Percentiles rank a stretch among this genome's conserved stretches.
Conservation (phyloP, 2,797 vertebrate species). For the Acanthopagrus latus region DNA sequence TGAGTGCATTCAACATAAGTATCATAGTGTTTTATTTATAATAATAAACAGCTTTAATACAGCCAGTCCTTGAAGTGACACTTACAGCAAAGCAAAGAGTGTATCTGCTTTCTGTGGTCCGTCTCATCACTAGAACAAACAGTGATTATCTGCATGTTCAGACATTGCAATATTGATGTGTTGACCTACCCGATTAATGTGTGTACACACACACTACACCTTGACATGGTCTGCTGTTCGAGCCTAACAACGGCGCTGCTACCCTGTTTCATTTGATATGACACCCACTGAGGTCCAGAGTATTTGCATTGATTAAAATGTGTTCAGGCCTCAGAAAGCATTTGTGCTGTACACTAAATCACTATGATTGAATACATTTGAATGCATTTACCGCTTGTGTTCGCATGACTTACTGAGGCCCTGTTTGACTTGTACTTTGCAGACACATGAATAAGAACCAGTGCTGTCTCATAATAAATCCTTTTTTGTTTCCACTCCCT, state of each 20-base stretch:
- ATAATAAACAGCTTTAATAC: neutral
- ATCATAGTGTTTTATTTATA: neutral
- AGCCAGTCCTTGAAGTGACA: neutral
- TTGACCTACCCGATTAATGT: constrained; percentile 48
- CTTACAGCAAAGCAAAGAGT: neutral
- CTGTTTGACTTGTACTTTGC: neutral
- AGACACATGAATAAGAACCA: constrained; percentile 34
- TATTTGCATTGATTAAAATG: constrained; percentile 19
- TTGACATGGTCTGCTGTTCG: neutral
- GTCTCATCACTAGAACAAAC: constrained; percentile 32
- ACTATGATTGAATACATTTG: constrained; percentile 34
- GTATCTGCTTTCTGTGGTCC: constrained; percentile 1
- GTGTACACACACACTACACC: constrained; percentile 19
- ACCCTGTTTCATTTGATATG: neutral
- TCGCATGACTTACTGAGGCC: constrained; percentile 22
- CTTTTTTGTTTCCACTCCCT: neutral
- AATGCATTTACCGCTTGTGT: constrained; percentile 26
- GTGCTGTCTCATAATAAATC: constrained; percentile 12
- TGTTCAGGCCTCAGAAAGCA: constrained; percentile 14
- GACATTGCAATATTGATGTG: constrained; percentile 33
- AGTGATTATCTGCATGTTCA: constrained; percentile 38
- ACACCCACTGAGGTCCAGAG: neutral
- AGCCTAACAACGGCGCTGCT: neutral
- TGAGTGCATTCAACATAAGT: constrained; percentile 3
- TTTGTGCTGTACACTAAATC: constrained; percentile 24